phyloP scores from a whole-genome alignment of 1,140 invertebrate genomes.

The Oryctes rhinoceros region DNA sequence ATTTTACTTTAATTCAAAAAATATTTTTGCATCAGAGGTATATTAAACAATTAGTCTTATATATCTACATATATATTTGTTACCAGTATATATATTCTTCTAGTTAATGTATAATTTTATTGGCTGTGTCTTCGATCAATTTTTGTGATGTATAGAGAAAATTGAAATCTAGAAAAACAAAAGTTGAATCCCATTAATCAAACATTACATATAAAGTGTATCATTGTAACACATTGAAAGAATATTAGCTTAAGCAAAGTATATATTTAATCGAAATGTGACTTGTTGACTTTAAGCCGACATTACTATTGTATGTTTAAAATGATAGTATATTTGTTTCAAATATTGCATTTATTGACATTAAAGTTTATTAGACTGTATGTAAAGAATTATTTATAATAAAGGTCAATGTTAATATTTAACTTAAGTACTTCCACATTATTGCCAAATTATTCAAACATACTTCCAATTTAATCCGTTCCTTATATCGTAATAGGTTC shows the following conservation, averaged over 20 bases:
- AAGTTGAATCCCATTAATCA: constrained; percentile 36
- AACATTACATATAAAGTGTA: constrained; percentile 34
- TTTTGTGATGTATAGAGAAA: constrained; percentile 35
- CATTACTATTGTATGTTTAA: constrained; percentile 25
- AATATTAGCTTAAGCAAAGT: constrained; percentile 25
- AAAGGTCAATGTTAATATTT: constrained; percentile 39
- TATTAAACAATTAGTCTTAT: constrained; percentile 32
- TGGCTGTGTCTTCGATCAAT: constrained; percentile 35
- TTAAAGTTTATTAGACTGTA: constrained; percentile 38
- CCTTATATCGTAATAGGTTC: too few species aligned
- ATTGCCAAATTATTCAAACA: not conserved
- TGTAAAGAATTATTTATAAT: constrained; percentile 35
- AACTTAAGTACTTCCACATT: not conserved
- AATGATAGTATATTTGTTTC: constrained; percentile 24
- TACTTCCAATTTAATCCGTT: too few species aligned
- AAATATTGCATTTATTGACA: constrained; percentile 35
- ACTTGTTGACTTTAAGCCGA: constrained; percentile 28
- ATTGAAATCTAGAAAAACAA: constrained; percentile 34
- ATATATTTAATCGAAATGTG: constrained; percentile 37
- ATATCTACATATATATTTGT: constrained; percentile 32
- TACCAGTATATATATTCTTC: constrained; percentile 28
- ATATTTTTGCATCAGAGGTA: constrained; percentile 32
- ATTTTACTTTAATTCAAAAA: constrained; percentile 22
- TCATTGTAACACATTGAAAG: constrained; percentile 21
- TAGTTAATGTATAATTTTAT: constrained; percentile 33